These are phyloP conservation scores for Drosophila yakuba DNA, from an alignment of 1,140 invertebrate species.

Conservation along the genomic window DNA sequence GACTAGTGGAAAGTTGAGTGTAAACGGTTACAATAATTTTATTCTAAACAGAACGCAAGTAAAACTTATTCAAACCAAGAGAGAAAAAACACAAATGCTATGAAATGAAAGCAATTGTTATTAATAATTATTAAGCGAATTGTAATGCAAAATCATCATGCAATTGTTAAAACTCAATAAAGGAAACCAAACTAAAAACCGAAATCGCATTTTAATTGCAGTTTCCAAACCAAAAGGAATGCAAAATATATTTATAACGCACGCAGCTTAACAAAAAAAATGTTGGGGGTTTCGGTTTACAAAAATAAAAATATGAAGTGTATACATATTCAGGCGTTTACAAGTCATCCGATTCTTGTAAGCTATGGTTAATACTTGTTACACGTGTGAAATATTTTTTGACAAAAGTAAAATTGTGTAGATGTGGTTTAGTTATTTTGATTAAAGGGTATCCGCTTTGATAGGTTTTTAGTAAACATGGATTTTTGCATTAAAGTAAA, in stretches of 20 bases:
- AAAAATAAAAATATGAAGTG: not conserved
- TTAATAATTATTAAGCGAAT: constrained; percentile 74
- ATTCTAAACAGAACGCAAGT: constrained; percentile 26
- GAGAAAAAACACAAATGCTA: constrained; percentile 40
- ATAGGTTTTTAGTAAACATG: too few relatives aligned
- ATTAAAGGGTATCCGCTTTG: too few relatives aligned
- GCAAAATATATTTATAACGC: not conserved
- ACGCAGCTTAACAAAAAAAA: too few relatives aligned
- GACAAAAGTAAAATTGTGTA: too few relatives aligned
- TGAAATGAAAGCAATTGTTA: constrained; percentile 69
- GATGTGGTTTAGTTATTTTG: too few relatives aligned
- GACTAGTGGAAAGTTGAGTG: constrained; percentile 63
- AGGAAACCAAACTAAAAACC: constrained; percentile 43
- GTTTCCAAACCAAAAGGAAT: not conserved
- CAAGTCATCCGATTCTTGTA: not conserved
- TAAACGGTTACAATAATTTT: constrained; percentile 64
- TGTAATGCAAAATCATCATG: constrained; percentile 57
- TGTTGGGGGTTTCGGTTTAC: not conserved
- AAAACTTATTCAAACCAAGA: constrained; percentile 21
- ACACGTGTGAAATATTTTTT: too few relatives aligned
- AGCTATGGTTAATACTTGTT: not conserved
- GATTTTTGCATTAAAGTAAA: too few relatives aligned
- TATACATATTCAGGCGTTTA: too few relatives aligned
- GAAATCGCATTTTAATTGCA: not conserved
- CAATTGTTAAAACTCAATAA: constrained; percentile 82